A percentile compares a stretch with the other conserved stretches of the same genome.
These are phyloP conservation scores for Enhydra lutris DNA, from an alignment of 2,113 vertebrate species.

Conservation along the genomic window DNA sequence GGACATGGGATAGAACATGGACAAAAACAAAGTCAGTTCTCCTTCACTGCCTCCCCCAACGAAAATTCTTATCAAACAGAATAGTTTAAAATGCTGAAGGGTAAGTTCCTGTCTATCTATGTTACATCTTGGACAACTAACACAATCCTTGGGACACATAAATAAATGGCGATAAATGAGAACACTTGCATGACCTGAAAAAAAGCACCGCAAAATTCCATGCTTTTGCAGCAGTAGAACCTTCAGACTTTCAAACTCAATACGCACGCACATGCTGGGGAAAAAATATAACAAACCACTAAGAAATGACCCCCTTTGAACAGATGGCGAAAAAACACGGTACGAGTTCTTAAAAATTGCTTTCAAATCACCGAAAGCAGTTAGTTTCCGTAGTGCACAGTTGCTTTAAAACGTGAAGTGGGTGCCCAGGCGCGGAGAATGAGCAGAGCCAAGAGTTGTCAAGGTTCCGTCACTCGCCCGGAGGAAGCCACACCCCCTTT, in stretches of 20 bases:
- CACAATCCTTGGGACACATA: not conserved
- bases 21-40: not conserved
- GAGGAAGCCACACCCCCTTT: not conserved
- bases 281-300: not conserved
- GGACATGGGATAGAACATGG: not conserved
- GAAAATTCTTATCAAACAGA: not conserved
- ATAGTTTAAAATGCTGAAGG: not conserved
- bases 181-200: not conserved
- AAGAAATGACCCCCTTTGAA: not conserved
- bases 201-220: not conserved
- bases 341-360: not conserved
- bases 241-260: not conserved
- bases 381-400: too few relatives aligned
- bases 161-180: not conserved
- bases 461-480: not conserved
- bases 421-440: not conserved
- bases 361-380: not conserved
- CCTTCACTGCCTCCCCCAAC: not conserved
- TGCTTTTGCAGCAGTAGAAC: not conserved
- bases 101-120: not conserved
- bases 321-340: not conserved
- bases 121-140: not conserved
- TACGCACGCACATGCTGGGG: not conserved
- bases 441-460: not conserved
- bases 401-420: not conserved